A percentile compares a stretch with the other conserved stretches of the same genome.
Conservation (phyloP, 1,140 invertebrate species). For the Solenopsis invicta region DNA sequence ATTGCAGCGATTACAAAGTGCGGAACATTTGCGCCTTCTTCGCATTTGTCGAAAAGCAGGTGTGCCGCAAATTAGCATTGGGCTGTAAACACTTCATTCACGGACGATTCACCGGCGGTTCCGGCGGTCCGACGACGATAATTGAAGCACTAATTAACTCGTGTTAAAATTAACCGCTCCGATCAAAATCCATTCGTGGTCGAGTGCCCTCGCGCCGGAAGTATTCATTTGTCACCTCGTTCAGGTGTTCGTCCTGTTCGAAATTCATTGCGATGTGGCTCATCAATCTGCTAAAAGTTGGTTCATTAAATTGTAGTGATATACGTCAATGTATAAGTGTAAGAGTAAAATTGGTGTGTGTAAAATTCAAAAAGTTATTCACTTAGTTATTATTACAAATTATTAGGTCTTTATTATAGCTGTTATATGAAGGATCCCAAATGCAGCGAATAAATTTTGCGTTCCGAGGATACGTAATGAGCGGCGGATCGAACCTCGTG, state of each 20-base stretch:
- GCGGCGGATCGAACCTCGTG: slow-evolving; percentile 1
- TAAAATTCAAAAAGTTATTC: neutral
- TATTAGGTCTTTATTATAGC: neutral
- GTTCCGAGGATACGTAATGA: slow-evolving; percentile 30
- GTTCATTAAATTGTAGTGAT: slow-evolving; percentile 14
- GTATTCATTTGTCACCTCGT: slow-evolving; percentile 53
- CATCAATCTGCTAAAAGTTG: slow-evolving; percentile 3
- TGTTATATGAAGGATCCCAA: neutral
- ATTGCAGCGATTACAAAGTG: slow-evolving; percentile 3
- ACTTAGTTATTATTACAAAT: slow-evolving; percentile 14
- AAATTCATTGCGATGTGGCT: slow-evolving; percentile 23
- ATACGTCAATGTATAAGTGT: neutral
- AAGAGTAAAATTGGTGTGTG: slow-evolving; percentile 7
- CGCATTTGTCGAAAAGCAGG: slow-evolving; percentile 64
- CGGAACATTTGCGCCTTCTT: slow-evolving; percentile 35
- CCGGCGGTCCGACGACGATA: slow-evolving; percentile 35
- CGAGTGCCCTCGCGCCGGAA: slow-evolving; percentile 23
- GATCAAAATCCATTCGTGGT: slow-evolving; percentile 31
- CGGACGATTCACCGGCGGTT: slow-evolving; percentile 42
- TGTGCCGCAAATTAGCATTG: slow-evolving; percentile 68
- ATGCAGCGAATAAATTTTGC: slow-evolving; percentile 15
- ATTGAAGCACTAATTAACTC: slow-evolving; percentile 68
- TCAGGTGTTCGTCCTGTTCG: slow-evolving; percentile 16
- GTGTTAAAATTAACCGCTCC: slow-evolving; percentile 28
- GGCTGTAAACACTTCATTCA: slow-evolving; percentile 64